A percentile compares a stretch with the other conserved stretches of the same genome.
Evolutionary conservation across 1,140 invertebrate genomes (phyloP).

Genomic region (Drosophila ohnishii): DNA sequence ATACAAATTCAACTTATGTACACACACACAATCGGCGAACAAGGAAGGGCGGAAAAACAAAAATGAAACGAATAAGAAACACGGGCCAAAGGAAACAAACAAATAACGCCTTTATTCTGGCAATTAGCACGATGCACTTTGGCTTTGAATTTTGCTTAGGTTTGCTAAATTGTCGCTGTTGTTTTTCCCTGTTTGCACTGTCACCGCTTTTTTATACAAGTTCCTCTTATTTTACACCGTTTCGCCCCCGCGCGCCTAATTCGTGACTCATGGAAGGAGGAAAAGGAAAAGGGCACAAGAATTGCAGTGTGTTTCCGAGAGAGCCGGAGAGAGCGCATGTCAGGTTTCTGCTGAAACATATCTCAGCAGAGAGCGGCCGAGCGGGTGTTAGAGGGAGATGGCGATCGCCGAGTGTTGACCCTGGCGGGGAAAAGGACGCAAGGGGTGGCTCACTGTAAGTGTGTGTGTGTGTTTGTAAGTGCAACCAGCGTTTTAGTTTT

Average conservation of each 20-base stretch:
- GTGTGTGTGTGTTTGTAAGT: constrained; percentile 20
- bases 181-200: constrained; percentile 22
- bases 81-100: constrained; percentile 43
- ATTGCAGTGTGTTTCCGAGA: constrained; percentile 18
- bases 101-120: constrained; percentile 47
- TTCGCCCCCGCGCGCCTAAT: constrained; percentile 6
- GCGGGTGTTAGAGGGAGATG: constrained; percentile 9
- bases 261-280: constrained; percentile 44
- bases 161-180: constrained; percentile 22
- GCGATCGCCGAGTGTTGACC: constrained; percentile 5
- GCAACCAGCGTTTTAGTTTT: constrained; percentile 30
- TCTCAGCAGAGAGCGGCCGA: constrained; percentile 1
- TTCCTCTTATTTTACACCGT: constrained; percentile 42
- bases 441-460: constrained; percentile 17
- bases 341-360: constrained; percentile 30
- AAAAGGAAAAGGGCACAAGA: constrained; percentile 41
- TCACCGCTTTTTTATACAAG: constrained; percentile 31
- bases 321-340: constrained; percentile 39
- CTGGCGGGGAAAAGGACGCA: constrained; percentile 41
- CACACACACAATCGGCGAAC: constrained; percentile 19
- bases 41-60: constrained; percentile 22
- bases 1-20: constrained; percentile 34
- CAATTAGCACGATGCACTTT: constrained; percentile 42
- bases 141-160: constrained; percentile 26
- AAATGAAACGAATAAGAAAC: constrained; percentile 5